phyloP scores from a whole-genome alignment of 2,797 vertebrate genomes.

The Emydoidea blandingii region DNA sequence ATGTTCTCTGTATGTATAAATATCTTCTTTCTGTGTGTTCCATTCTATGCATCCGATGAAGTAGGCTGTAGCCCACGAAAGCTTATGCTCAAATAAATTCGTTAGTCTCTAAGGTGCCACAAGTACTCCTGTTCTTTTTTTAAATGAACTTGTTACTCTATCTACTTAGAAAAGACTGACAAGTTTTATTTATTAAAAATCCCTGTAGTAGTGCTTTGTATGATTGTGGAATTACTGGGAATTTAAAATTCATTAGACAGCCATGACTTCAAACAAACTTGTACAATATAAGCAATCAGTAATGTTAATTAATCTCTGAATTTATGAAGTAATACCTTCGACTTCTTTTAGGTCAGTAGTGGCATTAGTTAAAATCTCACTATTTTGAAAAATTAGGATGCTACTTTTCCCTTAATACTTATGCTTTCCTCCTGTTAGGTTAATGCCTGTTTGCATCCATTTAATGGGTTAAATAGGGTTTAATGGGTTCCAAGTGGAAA shows the following conservation, averaged over 20 bases:
- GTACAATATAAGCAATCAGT: too few relatives aligned
- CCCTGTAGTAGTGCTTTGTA: too few relatives aligned
- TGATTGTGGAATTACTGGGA: too few relatives aligned
- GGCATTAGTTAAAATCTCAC: neutral
- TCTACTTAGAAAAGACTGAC: neutral
- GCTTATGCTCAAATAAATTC: too few relatives aligned
- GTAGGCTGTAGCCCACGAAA: too few relatives aligned
- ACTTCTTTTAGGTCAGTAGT: neutral
- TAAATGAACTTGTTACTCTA: neutral
- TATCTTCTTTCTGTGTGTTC: too few relatives aligned
- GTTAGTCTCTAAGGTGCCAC: too few relatives aligned
- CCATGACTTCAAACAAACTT: neutral
- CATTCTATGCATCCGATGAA: too few relatives aligned
- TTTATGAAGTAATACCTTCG: neutral
- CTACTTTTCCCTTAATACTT: neutral
- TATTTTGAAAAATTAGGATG: neutral
- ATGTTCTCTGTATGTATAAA: too few relatives aligned
- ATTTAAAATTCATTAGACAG: neutral
- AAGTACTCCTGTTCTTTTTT: neutral
- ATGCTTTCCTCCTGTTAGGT: neutral
- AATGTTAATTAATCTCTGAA: neutral
- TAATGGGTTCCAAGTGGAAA: neutral
- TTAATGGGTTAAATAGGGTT: too few relatives aligned
- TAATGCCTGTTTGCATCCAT: too few relatives aligned
- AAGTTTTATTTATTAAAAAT: too few relatives aligned